These are phyloP conservation scores for Ctenopoma multispine DNA, from an alignment of 2,797 vertebrate genomes.

Conservation along the genomic window DNA sequence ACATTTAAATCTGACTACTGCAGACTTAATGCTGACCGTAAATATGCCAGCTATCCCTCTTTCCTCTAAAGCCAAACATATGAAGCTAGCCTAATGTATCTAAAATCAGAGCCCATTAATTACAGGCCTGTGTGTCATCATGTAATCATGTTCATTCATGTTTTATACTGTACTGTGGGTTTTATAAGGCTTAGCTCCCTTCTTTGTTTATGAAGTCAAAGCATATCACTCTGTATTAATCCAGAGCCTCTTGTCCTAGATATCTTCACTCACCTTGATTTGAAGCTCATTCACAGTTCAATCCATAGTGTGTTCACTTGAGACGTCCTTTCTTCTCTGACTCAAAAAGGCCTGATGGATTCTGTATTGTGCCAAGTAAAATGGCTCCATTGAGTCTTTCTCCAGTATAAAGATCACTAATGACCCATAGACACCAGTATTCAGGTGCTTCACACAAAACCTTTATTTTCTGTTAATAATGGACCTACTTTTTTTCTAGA, in stretches of 20 bases:
- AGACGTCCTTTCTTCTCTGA: conserved; percentile 51
- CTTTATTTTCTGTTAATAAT: conserved; percentile 44
- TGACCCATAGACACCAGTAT: conserved; percentile 48
- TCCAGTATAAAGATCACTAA: conserved; percentile 46
- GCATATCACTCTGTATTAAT: conserved; percentile 12
- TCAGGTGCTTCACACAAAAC: conserved; percentile 47
- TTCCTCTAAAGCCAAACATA: neutral
- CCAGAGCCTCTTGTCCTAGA: conserved; percentile 24
- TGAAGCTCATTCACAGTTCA: conserved; percentile 23
- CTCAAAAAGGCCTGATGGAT: conserved; percentile 52
- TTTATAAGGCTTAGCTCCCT: neutral
- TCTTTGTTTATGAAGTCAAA: conserved; percentile 24
- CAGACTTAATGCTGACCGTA: too few relatives aligned
- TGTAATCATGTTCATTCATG: neutral
- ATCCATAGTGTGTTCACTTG: conserved; percentile 27
- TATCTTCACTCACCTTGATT: conserved; percentile 49
- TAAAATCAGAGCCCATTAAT: conserved; percentile 23
- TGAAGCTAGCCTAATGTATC: neutral
- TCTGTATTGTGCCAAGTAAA: conserved; percentile 42
- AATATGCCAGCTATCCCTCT: neutral
- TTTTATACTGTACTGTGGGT: too few relatives aligned
- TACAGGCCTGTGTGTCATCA: neutral
- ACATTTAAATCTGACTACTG: too few relatives aligned
- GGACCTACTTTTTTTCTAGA: conserved; percentile 22
- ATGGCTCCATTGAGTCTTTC: conserved; percentile 55